These are phyloP conservation scores for Neoniphon sammara DNA, from an alignment of 2,797 vertebrate species.

Conservation along the genomic window DNA sequence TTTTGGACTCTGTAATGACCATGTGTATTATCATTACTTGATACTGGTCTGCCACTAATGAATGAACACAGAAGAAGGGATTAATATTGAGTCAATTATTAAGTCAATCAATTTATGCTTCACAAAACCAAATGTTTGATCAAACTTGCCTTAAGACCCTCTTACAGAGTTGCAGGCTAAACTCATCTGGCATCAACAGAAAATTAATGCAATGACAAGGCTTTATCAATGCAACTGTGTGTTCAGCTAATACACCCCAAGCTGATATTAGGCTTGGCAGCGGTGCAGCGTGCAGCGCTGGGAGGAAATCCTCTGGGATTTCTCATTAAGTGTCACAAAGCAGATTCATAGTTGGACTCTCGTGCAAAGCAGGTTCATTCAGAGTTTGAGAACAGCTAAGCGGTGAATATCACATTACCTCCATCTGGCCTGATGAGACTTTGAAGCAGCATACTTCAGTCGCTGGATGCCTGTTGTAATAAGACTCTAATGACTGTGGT, in stretches of 20 bases:
- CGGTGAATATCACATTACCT: constrained; percentile 54
- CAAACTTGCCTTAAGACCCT: neutral
- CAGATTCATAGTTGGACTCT: constrained; percentile 48
- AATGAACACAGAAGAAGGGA: neutral
- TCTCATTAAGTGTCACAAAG: constrained; percentile 50
- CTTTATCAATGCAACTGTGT: constrained; percentile 14
- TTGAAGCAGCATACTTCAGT: constrained; percentile 38
- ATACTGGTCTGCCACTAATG: neutral
- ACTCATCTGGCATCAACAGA: constrained; percentile 9
- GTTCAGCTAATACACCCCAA: constrained; percentile 45
- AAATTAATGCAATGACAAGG: constrained; percentile 27
- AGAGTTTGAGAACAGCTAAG: constrained; percentile 40
- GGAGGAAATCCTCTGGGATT: constrained; percentile 52
- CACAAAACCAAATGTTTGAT: constrained; percentile 1
- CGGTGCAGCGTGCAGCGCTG: neutral
- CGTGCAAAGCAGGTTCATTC: constrained; percentile 32
- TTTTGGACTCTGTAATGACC: neutral
- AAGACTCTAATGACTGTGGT: constrained; percentile 27
- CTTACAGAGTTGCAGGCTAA: constrained; percentile 11
- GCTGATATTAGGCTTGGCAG: constrained; percentile 44
- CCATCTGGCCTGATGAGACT: constrained; percentile 13
- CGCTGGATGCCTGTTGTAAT: constrained; percentile 29
- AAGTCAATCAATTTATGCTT: neutral
- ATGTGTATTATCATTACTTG: neutral
- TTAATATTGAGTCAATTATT: neutral